A percentile compares a stretch with the other conserved stretches of the same genome.
Evolutionary conservation across 2,888 invertebrate genomes (phyloP).

Genomic region (Syrista parreyssii): DNA sequence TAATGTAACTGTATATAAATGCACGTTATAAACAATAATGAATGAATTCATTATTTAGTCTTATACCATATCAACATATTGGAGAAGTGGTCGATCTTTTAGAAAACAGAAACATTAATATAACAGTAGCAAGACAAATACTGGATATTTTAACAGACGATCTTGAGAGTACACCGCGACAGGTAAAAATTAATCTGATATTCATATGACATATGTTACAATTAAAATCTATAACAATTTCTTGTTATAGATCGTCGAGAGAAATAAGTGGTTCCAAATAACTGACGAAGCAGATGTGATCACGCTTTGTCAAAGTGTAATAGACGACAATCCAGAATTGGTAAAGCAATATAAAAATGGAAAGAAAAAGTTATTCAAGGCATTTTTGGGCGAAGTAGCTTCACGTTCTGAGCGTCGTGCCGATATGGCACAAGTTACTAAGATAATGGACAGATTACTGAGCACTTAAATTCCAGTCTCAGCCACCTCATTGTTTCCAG

Average conservation of each 20-base stretch:
- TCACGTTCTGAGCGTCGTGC: slow-evolving; percentile 73
- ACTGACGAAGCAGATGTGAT: slow-evolving; percentile 72
- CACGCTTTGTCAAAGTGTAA: slow-evolving; percentile 71
- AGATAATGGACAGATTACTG: slow-evolving; percentile 73
- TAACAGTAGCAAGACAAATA: slow-evolving; percentile 70
- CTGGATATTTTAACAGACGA: slow-evolving; percentile 66
- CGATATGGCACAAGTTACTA: slow-evolving; percentile 75
- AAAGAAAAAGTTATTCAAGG: slow-evolving; percentile 76
- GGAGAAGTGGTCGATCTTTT: slow-evolving; percentile 74
- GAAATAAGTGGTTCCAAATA: slow-evolving; percentile 75
- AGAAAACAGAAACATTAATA: slow-evolving; percentile 73
- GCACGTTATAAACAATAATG: slow-evolving; percentile 13
- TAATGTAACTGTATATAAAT: too few species aligned
- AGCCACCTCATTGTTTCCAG: neutral
- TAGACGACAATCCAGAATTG: slow-evolving; percentile 75
- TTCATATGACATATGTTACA: neutral
- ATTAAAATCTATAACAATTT: slow-evolving; percentile 4
- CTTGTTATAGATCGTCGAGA: slow-evolving; percentile 69
- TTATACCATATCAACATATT: slow-evolving; percentile 68
- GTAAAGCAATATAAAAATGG: slow-evolving; percentile 77
- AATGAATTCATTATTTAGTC: slow-evolving; percentile 1
- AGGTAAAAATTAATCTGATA: slow-evolving; percentile 55
- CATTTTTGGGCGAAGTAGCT: slow-evolving; percentile 73
- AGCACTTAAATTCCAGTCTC: slow-evolving; percentile 58
- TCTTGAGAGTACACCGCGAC: slow-evolving; percentile 61